Evolutionary conservation across 2,888 invertebrate genomes (phyloP).

Genomic region (Girardia tigrina): DNA sequence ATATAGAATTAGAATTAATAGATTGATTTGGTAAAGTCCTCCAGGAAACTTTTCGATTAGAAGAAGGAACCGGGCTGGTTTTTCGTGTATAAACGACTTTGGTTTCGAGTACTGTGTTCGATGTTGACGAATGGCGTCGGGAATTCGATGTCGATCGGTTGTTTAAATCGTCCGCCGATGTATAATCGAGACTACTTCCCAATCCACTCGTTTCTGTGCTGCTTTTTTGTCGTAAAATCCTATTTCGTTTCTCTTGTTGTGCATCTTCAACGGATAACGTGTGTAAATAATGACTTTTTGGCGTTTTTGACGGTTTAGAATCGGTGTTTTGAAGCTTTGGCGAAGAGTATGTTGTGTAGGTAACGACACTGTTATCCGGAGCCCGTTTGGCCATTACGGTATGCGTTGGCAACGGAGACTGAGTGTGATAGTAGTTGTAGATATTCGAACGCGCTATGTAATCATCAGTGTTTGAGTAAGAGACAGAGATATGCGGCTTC

Average conservation of each 20-base stretch:
- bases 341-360: background rate
- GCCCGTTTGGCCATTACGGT: background rate
- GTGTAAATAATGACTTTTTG: conserved; percentile 16
- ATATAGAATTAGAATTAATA: background rate
- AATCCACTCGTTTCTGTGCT: conserved; percentile 34
- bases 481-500: conserved; percentile 8
- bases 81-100: background rate
- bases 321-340: background rate
- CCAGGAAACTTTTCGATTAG: background rate
- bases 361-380: background rate
- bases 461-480: background rate
- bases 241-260: conserved; percentile 9
- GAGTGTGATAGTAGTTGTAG: background rate
- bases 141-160: conserved; percentile 8
- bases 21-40: conserved; percentile 8
- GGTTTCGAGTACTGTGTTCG: background rate
- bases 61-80: conserved; percentile 4
- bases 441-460: conserved; percentile 4
- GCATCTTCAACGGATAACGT: background rate
- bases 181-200: conserved; percentile 31
- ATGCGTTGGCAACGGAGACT: conserved; percentile 19
- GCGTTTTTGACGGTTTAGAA: background rate
- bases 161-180: conserved; percentile 31
- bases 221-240: conserved; percentile 28
- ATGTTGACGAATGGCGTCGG: background rate